A percentile compares a stretch with the other conserved stretches of the same genome.
These are phyloP conservation scores for Phyto melanocephala DNA, from an alignment of 2,888 invertebrate species.

Conservation along the genomic window DNA sequence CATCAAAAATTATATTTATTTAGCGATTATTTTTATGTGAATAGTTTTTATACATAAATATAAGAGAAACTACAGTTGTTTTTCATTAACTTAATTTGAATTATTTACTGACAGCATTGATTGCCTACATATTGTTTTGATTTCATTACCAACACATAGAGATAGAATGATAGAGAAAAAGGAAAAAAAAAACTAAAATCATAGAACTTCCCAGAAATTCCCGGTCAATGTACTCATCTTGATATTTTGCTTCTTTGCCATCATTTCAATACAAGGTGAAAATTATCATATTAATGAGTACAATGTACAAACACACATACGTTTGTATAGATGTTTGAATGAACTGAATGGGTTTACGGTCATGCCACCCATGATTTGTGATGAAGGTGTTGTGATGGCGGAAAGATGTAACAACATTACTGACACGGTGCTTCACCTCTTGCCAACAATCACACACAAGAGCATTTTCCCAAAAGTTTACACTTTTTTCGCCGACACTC, in stretches of 20 bases:
- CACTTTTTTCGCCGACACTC: no score
- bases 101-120: neutral
- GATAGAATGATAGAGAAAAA: neutral
- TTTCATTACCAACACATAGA: neutral
- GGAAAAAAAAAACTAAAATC: neutral
- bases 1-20: neutral
- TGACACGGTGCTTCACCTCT: neutral
- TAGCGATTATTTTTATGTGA: neutral
- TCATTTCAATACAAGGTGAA: neutral
- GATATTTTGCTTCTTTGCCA: neutral
- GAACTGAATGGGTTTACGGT: neutral
- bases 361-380: neutral
- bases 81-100: neutral
- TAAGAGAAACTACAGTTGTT: neutral
- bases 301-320: no score
- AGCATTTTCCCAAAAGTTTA: no score
- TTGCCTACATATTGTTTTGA: neutral
- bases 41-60: neutral
- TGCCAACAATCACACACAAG: no score
- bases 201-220: conserved; percentile 1
- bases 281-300: neutral
- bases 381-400: neutral
- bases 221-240: conserved; percentile 1
- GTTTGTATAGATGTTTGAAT: neutral
- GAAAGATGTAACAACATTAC: neutral